Evolutionary conservation across 1,140 invertebrate species (phyloP), one percentile per base, ranked within the genome.

Genomic region (Drosophila nikananu): DNA sequence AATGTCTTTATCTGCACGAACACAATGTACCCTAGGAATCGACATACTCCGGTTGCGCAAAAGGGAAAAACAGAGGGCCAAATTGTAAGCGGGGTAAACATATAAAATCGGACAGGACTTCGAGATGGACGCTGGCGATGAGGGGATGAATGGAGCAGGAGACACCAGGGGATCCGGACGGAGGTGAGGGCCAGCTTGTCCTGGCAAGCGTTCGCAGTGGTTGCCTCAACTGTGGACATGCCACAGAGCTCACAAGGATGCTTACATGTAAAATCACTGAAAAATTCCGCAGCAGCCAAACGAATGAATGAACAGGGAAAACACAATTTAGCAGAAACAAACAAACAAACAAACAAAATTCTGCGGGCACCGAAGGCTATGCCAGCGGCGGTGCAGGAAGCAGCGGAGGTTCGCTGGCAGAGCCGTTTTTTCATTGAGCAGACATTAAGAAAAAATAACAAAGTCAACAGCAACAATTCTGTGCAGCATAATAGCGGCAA

Each of bases 371-470:
- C 82, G 68, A 84, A 83, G 86, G 81, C 83, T 74, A 80, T 80
- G 81, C 81, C 81, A 76, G 48, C 19, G 64, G 64, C 48, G 25
- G 9, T 12, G 30, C 2, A 21, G 13, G 7, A 15, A 30, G 41
- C 67, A 60, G 25, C 57, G 27, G 49, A 59, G 59, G 17, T 23
- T 41, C 44, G 27, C 51, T 62, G 30, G 60, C 44, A 41, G 57
- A 59, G 55, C 42, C 60, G 64, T 37, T 84, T 86, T 90, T 90
- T 90, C 83, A 82, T 90, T 86, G 86, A 82, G 82, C 79, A 74
- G 82, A 90, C 86, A 90, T 91, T 90, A 90, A 90, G 86, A 82
- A 86, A 90, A 90, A 90, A 86, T 90, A 87, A 89, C 86, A 89
- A 86, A 90, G 84, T 90, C 86, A 89, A 90, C 77, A 79, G 49